A percentile compares a stretch with the other conserved stretches of the same genome.
These are phyloP conservation scores for Microctenopoma lineatum DNA, from an alignment of 2,797 vertebrate genomes.

Conservation along the genomic window DNA sequence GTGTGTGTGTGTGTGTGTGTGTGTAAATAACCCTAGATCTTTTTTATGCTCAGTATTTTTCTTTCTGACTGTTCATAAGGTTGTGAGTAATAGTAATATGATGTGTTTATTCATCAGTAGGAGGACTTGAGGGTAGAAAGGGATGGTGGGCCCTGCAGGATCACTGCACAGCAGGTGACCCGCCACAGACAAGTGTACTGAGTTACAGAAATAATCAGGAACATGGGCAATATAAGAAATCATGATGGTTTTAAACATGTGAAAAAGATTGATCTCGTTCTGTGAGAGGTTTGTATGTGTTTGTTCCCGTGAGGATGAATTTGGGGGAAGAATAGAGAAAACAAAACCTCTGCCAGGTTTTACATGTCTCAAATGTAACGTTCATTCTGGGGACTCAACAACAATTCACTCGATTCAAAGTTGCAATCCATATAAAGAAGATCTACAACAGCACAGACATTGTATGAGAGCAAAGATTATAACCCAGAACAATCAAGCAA, in stretches of 20 bases:
- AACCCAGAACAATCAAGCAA: background rate
- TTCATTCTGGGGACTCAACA: background rate
- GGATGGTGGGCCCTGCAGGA: constrained; percentile 11
- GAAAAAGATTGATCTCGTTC: background rate
- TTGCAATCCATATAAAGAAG: background rate
- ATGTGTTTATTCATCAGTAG: background rate
- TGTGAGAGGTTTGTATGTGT: background rate
- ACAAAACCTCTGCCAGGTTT: too few species aligned
- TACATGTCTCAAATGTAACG: too few species aligned
- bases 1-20: too few species aligned
- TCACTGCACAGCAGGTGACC: constrained; percentile 33
- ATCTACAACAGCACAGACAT: background rate
- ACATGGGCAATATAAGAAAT: constrained; percentile 10
- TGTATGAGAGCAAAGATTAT: background rate
- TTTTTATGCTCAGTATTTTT: too few species aligned
- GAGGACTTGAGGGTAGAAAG: constrained; percentile 5
- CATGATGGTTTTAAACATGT: background rate
- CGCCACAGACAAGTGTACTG: constrained; percentile 13
- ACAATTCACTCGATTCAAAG: background rate
- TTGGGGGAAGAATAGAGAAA: background rate
- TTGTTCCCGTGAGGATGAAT: background rate
- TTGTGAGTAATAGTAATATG: background rate
- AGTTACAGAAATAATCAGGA: constrained; percentile 22
- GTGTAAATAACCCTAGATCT: too few species aligned
- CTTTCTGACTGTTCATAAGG: too few species aligned